Percentiles rank a stretch among this genome's conserved stretches.
Evolutionary conservation across 1,140 invertebrate genomes (phyloP).

Genomic region (Odontomachus brunneus): DNA sequence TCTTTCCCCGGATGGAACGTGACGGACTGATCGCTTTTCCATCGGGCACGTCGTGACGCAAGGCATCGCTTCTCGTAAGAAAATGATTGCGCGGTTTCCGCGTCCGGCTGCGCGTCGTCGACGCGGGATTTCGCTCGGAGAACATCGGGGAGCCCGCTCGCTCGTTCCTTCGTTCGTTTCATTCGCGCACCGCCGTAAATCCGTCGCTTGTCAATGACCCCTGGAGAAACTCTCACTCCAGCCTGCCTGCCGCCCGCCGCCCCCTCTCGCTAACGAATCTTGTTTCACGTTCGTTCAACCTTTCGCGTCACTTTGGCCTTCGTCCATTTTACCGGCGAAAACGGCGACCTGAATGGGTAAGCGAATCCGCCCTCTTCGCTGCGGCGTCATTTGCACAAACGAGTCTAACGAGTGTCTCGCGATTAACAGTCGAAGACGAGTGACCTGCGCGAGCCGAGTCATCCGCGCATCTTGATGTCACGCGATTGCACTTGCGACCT

Average conservation of each 20-base stretch:
- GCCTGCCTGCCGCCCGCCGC: neutral
- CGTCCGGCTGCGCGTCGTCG: conserved; percentile 1
- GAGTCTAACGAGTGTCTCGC: neutral
- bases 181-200: conserved; percentile 56
- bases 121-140: conserved; percentile 34
- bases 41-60: conserved; percentile 25
- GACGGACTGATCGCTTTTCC: conserved; percentile 30
- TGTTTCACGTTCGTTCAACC: conserved; percentile 32
- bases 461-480: neutral
- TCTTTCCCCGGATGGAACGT: neutral
- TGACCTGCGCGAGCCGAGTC: neutral
- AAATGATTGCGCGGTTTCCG: conserved; percentile 56
- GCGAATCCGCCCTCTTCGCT: no score
- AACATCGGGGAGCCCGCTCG: conserved; percentile 21
- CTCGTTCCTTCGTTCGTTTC: conserved; percentile 34
- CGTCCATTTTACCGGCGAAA: conserved; percentile 2
- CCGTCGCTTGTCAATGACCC: conserved; percentile 70
- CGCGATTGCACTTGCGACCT: neutral
- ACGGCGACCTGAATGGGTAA: neutral
- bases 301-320: conserved; percentile 22
- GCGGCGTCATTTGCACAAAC: no score
- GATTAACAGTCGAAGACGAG: neutral
- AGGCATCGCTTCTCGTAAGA: conserved; percentile 41
- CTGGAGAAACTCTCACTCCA: conserved; percentile 67
- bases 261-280: conserved; percentile 33